A percentile compares a stretch with the other conserved stretches of the same genome.
phyloP scores from a whole-genome alignment of 2,888 invertebrate genomes.

The Lissonota sp. region DNA sequence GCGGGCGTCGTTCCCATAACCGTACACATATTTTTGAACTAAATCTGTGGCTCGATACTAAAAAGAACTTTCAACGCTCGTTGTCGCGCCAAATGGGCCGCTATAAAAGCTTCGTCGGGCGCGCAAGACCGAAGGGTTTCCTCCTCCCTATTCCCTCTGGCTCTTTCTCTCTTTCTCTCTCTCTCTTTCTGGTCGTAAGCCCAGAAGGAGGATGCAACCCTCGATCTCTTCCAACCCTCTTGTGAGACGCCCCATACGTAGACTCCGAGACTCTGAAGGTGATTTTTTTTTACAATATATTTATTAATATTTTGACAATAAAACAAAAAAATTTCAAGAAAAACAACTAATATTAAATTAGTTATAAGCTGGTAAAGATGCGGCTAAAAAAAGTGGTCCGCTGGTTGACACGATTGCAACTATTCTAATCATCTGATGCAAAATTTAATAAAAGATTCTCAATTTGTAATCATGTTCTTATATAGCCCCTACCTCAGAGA shows the following conservation, averaged over 20 bases:
- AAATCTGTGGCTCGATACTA: slow-evolving; percentile 81
- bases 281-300: too few relatives aligned
- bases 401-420: too few relatives aligned
- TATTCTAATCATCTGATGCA: too few relatives aligned
- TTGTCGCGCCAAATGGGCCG: slow-evolving; percentile 84
- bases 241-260: slow-evolving; percentile 38
- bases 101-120: slow-evolving; percentile 79
- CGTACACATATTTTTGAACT: slow-evolving; percentile 80
- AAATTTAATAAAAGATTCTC: too few relatives aligned
- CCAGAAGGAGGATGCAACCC: slow-evolving; percentile 22
- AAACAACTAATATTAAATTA: too few relatives aligned
- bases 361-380: too few relatives aligned
- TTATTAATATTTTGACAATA: too few relatives aligned
- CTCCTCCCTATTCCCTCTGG: slow-evolving; percentile 30
- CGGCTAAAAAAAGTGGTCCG: too few relatives aligned
- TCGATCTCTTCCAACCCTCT: slow-evolving; percentile 44
- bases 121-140: slow-evolving; percentile 6
- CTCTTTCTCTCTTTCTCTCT: slow-evolving; percentile 29
- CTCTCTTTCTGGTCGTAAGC: slow-evolving; percentile 54
- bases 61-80: slow-evolving; percentile 83
- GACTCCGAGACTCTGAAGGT: background rate
- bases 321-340: too few relatives aligned
- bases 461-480: too few relatives aligned
- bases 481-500: too few relatives aligned
- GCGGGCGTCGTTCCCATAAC: slow-evolving; percentile 71